phyloP scores from a whole-genome alignment of 2,113 vertebrate species.

The Furnarius figulus region DNA sequence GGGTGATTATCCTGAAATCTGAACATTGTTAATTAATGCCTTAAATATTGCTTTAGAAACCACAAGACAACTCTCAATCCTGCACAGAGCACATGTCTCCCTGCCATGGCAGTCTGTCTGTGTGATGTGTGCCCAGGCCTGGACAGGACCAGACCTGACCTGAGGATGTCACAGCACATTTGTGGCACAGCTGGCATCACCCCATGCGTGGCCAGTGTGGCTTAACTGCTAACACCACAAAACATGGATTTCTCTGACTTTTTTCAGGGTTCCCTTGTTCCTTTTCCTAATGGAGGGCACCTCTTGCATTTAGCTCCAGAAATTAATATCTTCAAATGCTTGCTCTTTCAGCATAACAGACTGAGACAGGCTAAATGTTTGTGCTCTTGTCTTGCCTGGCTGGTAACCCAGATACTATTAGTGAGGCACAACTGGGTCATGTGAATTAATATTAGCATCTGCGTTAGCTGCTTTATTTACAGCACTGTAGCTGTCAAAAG shows the following conservation, averaged over 20 bases:
- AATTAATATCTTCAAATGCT: not conserved
- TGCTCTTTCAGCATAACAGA: not conserved
- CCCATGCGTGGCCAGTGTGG: fast-evolving
- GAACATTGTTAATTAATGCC: not conserved
- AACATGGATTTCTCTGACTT: not conserved
- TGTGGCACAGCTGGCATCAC: not conserved
- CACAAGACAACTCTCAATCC: not conserved
- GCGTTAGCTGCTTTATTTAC: constrained; percentile 60
- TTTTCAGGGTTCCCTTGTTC: not conserved
- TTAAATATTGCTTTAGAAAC: not conserved
- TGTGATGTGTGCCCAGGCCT: not conserved
- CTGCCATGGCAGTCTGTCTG: not conserved
- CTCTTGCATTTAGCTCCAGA: not conserved
- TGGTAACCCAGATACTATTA: constrained; percentile 60
- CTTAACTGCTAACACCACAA: not conserved
- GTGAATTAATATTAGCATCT: constrained; percentile 50
- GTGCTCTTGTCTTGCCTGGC: constrained; percentile 20
- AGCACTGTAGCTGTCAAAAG: constrained; percentile 50
- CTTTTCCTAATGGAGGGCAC: not conserved
- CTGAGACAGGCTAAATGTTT: constrained; percentile 25
- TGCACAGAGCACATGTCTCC: not conserved
- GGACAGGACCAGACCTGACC: not conserved
- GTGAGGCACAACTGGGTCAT: constrained; percentile 53
- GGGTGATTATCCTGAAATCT: not conserved
- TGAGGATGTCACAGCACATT: not conserved